Percentiles rank a stretch among this genome's conserved stretches.
phyloP scores from a whole-genome alignment of 1,140 invertebrate species.

The Drosophila auraria region DNA sequence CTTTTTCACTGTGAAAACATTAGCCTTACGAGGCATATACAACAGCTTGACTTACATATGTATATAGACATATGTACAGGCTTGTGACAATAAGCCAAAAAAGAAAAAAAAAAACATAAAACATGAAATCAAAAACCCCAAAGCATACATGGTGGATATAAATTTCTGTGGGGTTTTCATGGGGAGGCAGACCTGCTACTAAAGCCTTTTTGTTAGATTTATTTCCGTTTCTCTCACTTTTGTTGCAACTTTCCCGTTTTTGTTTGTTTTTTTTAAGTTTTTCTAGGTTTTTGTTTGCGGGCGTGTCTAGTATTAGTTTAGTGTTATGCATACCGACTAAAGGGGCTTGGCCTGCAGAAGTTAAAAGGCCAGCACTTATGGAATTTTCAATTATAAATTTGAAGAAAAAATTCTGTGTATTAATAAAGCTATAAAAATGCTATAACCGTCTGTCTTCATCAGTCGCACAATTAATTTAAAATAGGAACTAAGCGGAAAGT shows the following conservation, averaged over 20 bases:
- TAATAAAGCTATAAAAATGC: slow-evolving; percentile 3
- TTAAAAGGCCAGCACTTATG: slow-evolving; percentile 19
- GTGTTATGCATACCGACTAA: slow-evolving; percentile 32
- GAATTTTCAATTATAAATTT: slow-evolving; percentile 45
- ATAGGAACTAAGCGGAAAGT: slow-evolving; percentile 51
- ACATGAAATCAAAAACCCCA: slow-evolving; percentile 59
- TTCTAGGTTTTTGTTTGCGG: slow-evolving; percentile 47
- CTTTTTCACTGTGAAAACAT: slow-evolving; percentile 75
- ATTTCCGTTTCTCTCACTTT: slow-evolving; percentile 74
- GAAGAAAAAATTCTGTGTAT: background rate
- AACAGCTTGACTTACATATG: slow-evolving; percentile 27
- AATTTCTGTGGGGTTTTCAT: slow-evolving; percentile 22
- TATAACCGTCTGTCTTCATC: background rate
- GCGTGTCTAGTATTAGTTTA: slow-evolving; percentile 58
- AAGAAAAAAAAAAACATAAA: slow-evolving; percentile 32
- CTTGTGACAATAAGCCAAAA: slow-evolving; percentile 66
- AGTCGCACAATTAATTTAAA: slow-evolving; percentile 6
- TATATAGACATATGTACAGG: slow-evolving; percentile 12
- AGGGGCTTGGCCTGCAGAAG: slow-evolving; percentile 26
- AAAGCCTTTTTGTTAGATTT: slow-evolving; percentile 81
- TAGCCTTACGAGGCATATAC: slow-evolving; percentile 74
- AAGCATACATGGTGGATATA: slow-evolving; percentile 35
- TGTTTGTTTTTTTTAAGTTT: slow-evolving; percentile 21
- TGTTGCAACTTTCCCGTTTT: slow-evolving; percentile 58
- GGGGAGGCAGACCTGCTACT: slow-evolving; percentile 40